A percentile compares a stretch with the other conserved stretches of the same genome.
Conservation (phyloP, 2,888 invertebrate genomes). For the Apodemia hepburni region DNA sequence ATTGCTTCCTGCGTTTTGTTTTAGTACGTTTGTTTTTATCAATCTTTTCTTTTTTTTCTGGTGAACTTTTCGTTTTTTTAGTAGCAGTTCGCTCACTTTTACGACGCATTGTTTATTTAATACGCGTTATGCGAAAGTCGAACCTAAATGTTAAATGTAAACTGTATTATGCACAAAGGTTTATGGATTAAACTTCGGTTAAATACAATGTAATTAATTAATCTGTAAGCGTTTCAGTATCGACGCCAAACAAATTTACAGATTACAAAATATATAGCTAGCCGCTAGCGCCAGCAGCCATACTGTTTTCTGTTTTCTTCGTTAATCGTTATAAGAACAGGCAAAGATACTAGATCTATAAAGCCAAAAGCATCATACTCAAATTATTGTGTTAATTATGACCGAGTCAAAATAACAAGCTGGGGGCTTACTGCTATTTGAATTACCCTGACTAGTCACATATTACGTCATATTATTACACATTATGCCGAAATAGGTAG, state of each 20-base stretch:
- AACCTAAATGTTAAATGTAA: too few species aligned
- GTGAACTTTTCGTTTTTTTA: constrained; percentile 83
- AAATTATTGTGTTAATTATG: too few species aligned
- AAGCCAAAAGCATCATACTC: too few species aligned
- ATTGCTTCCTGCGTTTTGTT: constrained; percentile 77
- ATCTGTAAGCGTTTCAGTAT: neutral
- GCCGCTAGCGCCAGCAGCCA: too few species aligned
- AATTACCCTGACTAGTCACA: too few species aligned
- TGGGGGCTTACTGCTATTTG: too few species aligned
- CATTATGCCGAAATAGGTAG: too few species aligned
- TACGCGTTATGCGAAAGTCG: neutral
- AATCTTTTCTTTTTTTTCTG: constrained; percentile 81
- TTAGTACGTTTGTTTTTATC: constrained; percentile 77
- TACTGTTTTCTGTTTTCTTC: neutral
- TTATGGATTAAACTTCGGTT: neutral
- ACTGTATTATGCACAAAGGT: neutral
- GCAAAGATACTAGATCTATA: too few species aligned
- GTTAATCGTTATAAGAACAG: too few species aligned
- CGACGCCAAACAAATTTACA: neutral
- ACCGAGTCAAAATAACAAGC: too few species aligned
- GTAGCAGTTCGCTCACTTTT: constrained; percentile 85
- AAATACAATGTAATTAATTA: neutral
- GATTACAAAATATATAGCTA: neutral
- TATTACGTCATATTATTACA: too few species aligned
- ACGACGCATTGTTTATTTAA: constrained; percentile 81